Conservation (phyloP, 2,113 vertebrate species). For the Hemicordylus capensis region DNA sequence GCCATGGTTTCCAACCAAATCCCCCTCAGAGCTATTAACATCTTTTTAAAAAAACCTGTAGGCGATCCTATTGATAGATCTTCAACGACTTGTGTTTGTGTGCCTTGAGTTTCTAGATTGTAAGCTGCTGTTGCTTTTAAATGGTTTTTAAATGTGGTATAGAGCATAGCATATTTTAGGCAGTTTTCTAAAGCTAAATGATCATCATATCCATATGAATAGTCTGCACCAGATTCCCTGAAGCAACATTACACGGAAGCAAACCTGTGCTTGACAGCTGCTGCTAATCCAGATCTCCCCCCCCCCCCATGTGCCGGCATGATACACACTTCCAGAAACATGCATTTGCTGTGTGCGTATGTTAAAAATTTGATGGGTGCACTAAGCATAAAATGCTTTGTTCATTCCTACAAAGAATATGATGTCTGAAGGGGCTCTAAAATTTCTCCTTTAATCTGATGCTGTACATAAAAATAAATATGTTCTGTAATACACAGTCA, state of each 20-base stretch:
- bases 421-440: neutral
- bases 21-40: too few relatives aligned
- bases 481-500: neutral
- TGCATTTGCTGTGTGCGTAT: neutral
- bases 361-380: neutral
- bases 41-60: too few relatives aligned
- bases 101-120: too few relatives aligned
- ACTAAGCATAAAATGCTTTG: neutral
- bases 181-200: constrained; percentile 12
- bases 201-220: neutral
- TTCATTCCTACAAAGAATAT: neutral
- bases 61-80: too few relatives aligned
- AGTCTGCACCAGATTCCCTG: neutral
- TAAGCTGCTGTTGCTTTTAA: neutral
- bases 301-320: neutral
- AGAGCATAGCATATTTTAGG: neutral
- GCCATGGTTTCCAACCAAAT: too few relatives aligned
- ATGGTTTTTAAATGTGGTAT: neutral
- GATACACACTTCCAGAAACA: neutral
- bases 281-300: too few relatives aligned
- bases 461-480: neutral
- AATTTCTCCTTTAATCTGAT: neutral
- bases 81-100: too few relatives aligned
- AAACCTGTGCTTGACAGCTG: neutral
- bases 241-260: neutral